Conservation (phyloP, 2,888 invertebrate genomes). For the Eurois occulta region DNA sequence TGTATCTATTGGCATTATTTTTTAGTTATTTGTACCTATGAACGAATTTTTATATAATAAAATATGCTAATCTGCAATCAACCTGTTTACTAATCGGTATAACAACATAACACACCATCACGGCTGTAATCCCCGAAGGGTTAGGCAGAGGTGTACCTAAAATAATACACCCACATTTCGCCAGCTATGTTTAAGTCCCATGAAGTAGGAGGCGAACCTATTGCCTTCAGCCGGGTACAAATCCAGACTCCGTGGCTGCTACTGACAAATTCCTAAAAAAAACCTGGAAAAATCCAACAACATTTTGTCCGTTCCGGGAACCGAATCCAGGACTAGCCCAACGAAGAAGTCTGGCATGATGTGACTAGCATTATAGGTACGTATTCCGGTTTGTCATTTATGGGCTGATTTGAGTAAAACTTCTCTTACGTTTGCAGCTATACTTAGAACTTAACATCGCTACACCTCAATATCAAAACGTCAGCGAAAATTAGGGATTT, state of each 20-base stretch:
- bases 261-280: no score
- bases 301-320: no score
- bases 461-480: background rate
- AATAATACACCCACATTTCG: no score
- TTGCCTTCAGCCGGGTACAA: no score
- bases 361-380: background rate
- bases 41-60: slow-evolving; percentile 1
- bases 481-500: background rate
- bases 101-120: background rate
- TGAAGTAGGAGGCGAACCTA: no score
- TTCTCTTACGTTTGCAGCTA: no score
- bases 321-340: no score
- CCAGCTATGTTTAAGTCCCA: no score
- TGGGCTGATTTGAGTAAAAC: background rate
- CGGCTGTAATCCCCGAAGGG: no score
- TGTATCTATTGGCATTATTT: background rate
- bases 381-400: background rate
- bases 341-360: background rate
- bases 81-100: background rate
- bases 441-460: background rate
- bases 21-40: background rate
- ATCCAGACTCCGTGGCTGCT: no score
- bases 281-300: no score
- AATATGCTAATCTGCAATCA: slow-evolving; percentile 19
- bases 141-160: no score